Percentiles rank a stretch among this genome's conserved stretches.
These are phyloP conservation scores for Lacerta viridis DNA, from an alignment of 2,797 vertebrate species.

Conservation along the genomic window DNA sequence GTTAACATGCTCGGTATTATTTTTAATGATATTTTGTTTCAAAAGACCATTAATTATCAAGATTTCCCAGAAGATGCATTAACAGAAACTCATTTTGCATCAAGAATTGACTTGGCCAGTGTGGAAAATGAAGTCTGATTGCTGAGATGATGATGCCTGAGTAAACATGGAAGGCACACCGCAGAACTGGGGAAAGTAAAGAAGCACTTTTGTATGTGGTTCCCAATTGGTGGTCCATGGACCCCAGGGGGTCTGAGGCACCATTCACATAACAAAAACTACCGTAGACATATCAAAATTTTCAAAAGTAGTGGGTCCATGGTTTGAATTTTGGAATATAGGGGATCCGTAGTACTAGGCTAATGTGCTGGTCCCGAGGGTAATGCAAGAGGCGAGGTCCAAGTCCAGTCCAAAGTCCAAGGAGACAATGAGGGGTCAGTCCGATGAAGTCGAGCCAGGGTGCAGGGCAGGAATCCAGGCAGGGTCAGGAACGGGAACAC, in stretches of 20 bases:
- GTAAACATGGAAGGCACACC: neutral
- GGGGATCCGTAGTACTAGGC: no score
- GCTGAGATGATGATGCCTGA: neutral
- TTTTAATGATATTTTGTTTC: slow-evolving; percentile 70
- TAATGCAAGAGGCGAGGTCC: no score
- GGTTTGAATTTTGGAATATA: no score
- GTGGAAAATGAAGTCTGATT: neutral
- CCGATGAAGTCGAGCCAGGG: neutral
- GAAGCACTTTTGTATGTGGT: neutral
- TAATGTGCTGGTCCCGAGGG: no score
- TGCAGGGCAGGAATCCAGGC: neutral
- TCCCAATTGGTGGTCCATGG: no score
- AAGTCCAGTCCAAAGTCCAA: no score
- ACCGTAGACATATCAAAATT: no score
- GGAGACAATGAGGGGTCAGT: no score
- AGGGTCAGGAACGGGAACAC: neutral
- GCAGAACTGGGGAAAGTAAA: neutral
- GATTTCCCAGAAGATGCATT: slow-evolving; percentile 58
- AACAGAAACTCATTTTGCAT: slow-evolving; percentile 18
- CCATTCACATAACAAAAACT: no score
- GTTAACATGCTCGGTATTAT: slow-evolving; percentile 3
- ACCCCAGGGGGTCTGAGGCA: no score
- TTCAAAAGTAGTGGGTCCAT: no score
- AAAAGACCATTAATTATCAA: slow-evolving; percentile 69
- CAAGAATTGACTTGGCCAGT: neutral